Conservation (phyloP, 2,113 vertebrate genomes). For the Ammospiza nelsoni region DNA sequence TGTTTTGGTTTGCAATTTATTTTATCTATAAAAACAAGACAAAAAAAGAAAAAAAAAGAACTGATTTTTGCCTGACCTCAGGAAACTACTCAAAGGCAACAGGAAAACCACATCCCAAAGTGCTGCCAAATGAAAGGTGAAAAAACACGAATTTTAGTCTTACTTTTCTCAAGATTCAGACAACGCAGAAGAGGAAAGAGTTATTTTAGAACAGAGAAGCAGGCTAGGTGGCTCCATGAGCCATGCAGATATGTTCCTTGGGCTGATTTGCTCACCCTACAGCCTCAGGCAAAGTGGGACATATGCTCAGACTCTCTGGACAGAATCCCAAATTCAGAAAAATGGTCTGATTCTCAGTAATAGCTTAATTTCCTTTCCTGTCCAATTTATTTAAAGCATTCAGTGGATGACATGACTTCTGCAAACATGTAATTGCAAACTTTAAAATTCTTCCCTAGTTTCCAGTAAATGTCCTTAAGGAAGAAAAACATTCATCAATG, state of each 20-base stretch:
- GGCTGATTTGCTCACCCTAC: background rate
- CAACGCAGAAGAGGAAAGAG: background rate
- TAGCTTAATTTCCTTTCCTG: constrained; percentile 32
- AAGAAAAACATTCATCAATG: constrained; percentile 15
- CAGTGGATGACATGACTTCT: background rate
- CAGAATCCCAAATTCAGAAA: background rate
- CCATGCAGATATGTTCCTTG: background rate
- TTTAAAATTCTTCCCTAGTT: constrained; percentile 13
- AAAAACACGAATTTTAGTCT: background rate
- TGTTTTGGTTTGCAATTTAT: background rate
- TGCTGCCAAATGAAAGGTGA: background rate
- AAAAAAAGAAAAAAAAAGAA: accelerated
- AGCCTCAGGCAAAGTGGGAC: background rate
- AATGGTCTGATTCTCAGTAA: constrained; percentile 10
- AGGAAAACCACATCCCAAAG: background rate
- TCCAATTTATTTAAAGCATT: constrained; percentile 20
- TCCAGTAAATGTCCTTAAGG: constrained; percentile 13
- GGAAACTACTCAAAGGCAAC: background rate
- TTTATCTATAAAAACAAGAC: background rate
- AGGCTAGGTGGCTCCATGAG: background rate
- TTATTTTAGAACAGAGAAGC: background rate
- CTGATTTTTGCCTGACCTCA: background rate
- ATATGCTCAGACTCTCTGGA: background rate
- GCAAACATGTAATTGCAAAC: constrained; percentile 15
- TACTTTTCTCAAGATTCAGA: background rate